Evolutionary conservation across 2,888 invertebrate genomes (phyloP).

Genomic region (Melieria omissa): DNA sequence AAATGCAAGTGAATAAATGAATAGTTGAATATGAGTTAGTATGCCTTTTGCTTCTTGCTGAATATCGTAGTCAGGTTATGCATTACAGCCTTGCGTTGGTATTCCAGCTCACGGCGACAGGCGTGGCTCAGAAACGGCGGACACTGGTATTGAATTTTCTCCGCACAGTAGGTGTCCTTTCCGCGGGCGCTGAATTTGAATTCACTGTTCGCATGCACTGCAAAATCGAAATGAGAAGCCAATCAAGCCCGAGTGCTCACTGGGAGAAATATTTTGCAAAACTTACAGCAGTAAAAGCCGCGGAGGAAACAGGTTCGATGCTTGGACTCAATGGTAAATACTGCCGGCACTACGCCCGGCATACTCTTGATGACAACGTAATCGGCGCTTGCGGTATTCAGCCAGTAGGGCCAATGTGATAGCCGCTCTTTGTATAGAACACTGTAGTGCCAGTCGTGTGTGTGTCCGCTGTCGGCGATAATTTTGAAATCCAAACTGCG

Average conservation of each 20-base stretch:
- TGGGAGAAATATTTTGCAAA: background rate
- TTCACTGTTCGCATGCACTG: slow-evolving; percentile 73
- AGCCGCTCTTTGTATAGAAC: slow-evolving; percentile 74
- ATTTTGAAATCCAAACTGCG: slow-evolving; percentile 73
- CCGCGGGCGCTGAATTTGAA: slow-evolving; percentile 70
- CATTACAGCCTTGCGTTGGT: slow-evolving; percentile 64
- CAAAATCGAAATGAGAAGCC: background rate
- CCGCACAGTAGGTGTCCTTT: slow-evolving; percentile 69
- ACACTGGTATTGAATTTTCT: slow-evolving; percentile 72
- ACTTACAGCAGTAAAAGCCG: slow-evolving; percentile 73
- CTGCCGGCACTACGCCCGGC: slow-evolving; percentile 62
- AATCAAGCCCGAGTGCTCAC: background rate
- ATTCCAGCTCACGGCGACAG: slow-evolving; percentile 71
- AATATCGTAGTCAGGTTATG: slow-evolving; percentile 62
- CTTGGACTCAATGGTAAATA: slow-evolving; percentile 71
- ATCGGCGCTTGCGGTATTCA: slow-evolving; percentile 71
- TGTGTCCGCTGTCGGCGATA: slow-evolving; percentile 73
- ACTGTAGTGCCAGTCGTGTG: slow-evolving; percentile 77
- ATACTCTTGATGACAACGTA: slow-evolving; percentile 71
- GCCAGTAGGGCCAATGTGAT: slow-evolving; percentile 73
- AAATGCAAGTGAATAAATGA: slow-evolving; percentile 25
- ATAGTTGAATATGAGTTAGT: slow-evolving; percentile 31
- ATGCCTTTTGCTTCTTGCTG: slow-evolving; percentile 42
- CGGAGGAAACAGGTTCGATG: slow-evolving; percentile 74
- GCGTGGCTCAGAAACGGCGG: slow-evolving; percentile 70